Conservation (phyloP, 2,888 invertebrate species). For the Ceriagrion tenellum region DNA sequence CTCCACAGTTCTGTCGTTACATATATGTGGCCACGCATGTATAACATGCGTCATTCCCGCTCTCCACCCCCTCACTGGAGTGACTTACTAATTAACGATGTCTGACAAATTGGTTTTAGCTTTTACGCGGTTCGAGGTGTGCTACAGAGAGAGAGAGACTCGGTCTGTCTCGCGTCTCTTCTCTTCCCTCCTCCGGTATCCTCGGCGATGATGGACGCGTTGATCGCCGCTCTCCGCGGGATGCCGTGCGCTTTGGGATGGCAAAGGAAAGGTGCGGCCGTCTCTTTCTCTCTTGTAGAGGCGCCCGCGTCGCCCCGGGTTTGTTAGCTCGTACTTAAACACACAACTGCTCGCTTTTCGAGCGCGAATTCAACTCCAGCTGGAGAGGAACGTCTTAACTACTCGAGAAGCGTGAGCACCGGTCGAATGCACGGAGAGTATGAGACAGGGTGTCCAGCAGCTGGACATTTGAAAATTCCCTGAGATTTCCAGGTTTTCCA, state of each 20-base stretch:
- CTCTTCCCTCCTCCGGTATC: not conserved
- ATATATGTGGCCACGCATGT: not conserved
- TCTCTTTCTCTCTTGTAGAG: not conserved
- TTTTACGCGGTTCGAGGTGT: conserved; percentile 3
- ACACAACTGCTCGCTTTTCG: not conserved
- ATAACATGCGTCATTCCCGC: not conserved
- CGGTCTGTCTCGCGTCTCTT: not conserved
- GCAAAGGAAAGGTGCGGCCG: not conserved
- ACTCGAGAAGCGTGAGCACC: too few species aligned
- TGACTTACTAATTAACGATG: conserved; percentile 53
- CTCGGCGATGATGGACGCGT: conserved; percentile 43
- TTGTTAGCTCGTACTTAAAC: not conserved
- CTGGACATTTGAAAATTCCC: too few species aligned
- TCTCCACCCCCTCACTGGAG: not conserved
- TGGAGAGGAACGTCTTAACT: not conserved
- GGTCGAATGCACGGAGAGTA: too few species aligned
- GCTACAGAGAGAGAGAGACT: not conserved
- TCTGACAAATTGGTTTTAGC: conserved; percentile 62
- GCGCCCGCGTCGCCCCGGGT: not conserved
- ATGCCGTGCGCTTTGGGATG: too few species aligned
- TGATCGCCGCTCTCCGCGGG: not conserved
- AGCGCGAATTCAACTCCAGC: not conserved
- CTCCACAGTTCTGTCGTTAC: not conserved
- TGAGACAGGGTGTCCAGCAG: too few species aligned
- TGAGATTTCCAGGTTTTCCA: too few species aligned